These are phyloP conservation scores for Setophaga petechia DNA, from an alignment of 2,113 vertebrate species.

Conservation along the genomic window DNA sequence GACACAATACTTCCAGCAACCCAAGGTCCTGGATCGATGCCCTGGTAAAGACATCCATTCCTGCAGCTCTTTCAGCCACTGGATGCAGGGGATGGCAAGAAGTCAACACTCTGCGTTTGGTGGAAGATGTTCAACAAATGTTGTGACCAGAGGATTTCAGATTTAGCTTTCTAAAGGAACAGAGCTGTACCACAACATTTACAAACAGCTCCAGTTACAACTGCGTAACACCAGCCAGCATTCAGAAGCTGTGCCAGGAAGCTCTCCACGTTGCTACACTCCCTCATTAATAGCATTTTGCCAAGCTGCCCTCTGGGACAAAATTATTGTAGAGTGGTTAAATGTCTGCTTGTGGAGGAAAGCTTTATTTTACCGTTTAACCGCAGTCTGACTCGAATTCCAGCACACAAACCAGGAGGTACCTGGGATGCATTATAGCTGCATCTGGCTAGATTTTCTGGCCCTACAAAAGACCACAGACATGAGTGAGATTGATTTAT, in stretches of 20 bases:
- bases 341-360: constrained; percentile 33
- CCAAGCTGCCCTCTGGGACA: constrained; percentile 48
- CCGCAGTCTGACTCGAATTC: constrained; percentile 20
- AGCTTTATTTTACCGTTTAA: constrained; percentile 41
- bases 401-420: not conserved
- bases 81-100: not conserved
- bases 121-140: constrained; percentile 29
- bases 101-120: not conserved
- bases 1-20: not conserved
- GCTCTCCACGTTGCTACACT: constrained; percentile 19
- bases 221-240: not conserved
- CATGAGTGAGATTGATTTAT: constrained; percentile 2
- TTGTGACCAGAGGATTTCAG: constrained; percentile 41
- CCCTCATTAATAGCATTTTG: constrained; percentile 44
- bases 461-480: not conserved
- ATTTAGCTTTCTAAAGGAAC: constrained; percentile 18
- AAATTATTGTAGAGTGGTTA: constrained; percentile 36
- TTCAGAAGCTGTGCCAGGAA: constrained; percentile 45
- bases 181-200: constrained; percentile 3
- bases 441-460: not conserved
- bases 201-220: constrained; percentile 24
- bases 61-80: not conserved
- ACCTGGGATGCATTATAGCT: constrained; percentile 24
- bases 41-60: not conserved
- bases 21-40: accelerated